These are phyloP conservation scores for Schizothorax lantsangensis DNA, from an alignment of 2,797 vertebrate species.

Conservation along the genomic window DNA sequence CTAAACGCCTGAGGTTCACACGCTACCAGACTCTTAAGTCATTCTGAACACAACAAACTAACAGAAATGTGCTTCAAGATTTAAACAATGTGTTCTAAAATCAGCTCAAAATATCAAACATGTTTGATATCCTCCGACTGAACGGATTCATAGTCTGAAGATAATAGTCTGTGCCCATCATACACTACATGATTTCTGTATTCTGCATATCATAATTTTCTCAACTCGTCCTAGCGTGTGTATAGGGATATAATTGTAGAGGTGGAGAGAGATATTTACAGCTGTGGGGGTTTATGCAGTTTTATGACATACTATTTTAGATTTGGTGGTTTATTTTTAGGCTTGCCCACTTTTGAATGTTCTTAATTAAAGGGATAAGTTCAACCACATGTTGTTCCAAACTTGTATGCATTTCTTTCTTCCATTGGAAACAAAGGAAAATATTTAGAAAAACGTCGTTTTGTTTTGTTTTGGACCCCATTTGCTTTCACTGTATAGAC, in stretches of 20 bases:
- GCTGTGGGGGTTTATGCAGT: neutral
- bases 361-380: neutral
- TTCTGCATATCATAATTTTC: no score
- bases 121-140: neutral
- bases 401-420: neutral
- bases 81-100: neutral
- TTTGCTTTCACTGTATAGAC: neutral
- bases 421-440: neutral
- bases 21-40: neutral
- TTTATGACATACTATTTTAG: neutral
- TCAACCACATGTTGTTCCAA: neutral
- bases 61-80: neutral
- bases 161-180: no score
- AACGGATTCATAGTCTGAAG: neutral
- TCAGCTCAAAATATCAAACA: neutral
- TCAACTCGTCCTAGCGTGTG: no score
- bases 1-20: no score
- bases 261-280: slow-evolving; percentile 8
- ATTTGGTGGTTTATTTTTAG: neutral
- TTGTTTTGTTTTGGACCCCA: neutral
- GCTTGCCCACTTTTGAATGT: neutral
- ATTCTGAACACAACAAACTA: neutral
- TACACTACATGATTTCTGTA: no score
- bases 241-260: neutral
- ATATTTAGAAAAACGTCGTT: neutral